Evolutionary conservation across 2,888 invertebrate species (phyloP).

Genomic region (Andrena dorsata): DNA sequence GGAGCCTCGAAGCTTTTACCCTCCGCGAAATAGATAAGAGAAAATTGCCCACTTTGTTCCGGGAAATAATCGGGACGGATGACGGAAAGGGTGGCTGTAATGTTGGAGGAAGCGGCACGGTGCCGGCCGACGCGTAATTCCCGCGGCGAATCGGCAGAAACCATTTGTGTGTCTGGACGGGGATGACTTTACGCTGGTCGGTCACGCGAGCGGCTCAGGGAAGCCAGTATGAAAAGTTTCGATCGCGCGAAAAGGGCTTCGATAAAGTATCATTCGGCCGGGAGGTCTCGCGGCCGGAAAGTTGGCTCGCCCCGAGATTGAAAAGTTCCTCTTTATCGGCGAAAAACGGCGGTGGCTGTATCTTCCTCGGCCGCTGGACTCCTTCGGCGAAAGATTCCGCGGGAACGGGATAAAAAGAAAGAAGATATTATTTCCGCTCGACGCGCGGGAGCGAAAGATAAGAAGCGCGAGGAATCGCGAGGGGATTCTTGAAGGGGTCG

Average conservation of each 20-base stretch:
- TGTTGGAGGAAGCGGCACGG: constrained; percentile 4
- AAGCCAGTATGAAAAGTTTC: constrained; percentile 63
- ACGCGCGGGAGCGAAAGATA: constrained; percentile 22
- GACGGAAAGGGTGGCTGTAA: background rate
- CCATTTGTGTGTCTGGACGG: constrained; percentile 48
- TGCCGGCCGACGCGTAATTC: constrained; percentile 28
- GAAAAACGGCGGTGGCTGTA: constrained; percentile 23
- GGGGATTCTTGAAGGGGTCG: background rate
- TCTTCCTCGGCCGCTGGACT: constrained; percentile 18
- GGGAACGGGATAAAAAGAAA: background rate
- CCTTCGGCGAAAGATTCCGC: constrained; percentile 17
- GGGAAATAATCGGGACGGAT: background rate
- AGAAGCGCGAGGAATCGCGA: constrained; percentile 6
- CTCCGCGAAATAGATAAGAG: background rate
- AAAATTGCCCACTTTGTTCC: background rate
- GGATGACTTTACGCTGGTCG: constrained; percentile 33
- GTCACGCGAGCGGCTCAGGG: constrained; percentile 58
- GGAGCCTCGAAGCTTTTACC: background rate
- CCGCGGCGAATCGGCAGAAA: constrained; percentile 28
- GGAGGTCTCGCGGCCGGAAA: constrained; percentile 55
- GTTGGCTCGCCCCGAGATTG: constrained; percentile 47
- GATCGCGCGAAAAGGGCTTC: constrained; percentile 58
- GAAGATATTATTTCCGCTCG: constrained; percentile 14
- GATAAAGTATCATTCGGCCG: constrained; percentile 63
- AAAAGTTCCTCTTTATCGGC: constrained; percentile 60